Base-by-base conservation (phyloP, 1,140 invertebrate species). In the Leptinotarsa defecta region DNA sequence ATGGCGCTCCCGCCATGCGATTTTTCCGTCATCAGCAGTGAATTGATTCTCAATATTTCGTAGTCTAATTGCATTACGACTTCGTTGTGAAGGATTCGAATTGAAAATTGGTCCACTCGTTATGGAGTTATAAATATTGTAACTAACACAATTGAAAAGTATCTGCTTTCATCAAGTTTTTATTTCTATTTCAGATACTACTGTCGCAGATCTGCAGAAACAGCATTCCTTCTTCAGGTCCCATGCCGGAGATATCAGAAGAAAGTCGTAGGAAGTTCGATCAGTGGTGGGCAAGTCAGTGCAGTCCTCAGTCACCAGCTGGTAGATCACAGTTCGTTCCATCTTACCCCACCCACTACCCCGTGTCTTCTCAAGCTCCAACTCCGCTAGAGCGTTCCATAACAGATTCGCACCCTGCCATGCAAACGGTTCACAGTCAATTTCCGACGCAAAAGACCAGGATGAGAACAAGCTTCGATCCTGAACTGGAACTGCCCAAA, bases 391-490 rank as follows among this genome's bases (percentile, higher is more conserved):
- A 84, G 80, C 85, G 83, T 64, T 86, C 84, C 73, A 85, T 89
- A 19, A 85, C 86, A 17, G 88, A 89, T 68, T 83, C 87, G 34
- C 92, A 93, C 83, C 92, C 92, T 3, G 91, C 91, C 24, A 86
- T 94, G 73, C 90, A 94, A 86, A 89, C 91, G 71, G 89, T 93
- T 80, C 91, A 92, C 82, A 91, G 86, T 80, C 91, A 93, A 84
- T 92, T 92, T 84, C 91, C 92, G 6, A 94, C 93, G 19, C 94
- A 95, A 84, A 96, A 96, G 87, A 96, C 95, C 3, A 89, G 95
- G 82, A 96, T 96, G 94, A 88, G 95, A 75, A 97, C 95, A 6
- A 92, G 96, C 87, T 93, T 99, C 84, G 97, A 99, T 87, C 96
- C 96, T 0, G 97, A 98, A 87, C 88, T 97, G 79, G 97, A 99